Percentiles rank a stretch among this genome's conserved stretches.
Evolutionary conservation across 1,140 invertebrate genomes (phyloP).

Genomic region (Drosophila parabipectinata): DNA sequence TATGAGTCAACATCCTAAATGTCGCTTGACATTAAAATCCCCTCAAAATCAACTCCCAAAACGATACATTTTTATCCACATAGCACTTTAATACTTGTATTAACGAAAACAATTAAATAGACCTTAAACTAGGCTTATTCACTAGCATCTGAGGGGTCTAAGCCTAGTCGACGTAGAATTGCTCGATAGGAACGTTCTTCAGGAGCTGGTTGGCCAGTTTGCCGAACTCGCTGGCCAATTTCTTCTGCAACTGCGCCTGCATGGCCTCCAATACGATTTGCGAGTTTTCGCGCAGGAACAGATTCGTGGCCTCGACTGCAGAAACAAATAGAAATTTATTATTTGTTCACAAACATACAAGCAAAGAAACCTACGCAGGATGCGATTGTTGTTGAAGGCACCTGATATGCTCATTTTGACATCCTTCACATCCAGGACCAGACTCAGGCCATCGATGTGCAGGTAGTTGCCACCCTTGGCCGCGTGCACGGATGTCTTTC

Average conservation of each 20-base stretch:
- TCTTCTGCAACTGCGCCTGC: conserved; percentile 88
- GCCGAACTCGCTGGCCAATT: conserved; percentile 87
- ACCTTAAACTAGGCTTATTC: conserved; percentile 24
- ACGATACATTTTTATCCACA: conserved; percentile 20
- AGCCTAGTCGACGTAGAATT: conserved; percentile 85
- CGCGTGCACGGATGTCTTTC: conserved; percentile 85
- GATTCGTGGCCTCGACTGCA: conserved; percentile 89
- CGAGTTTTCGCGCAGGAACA: conserved; percentile 89
- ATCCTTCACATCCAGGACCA: conserved; percentile 87
- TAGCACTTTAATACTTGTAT: conserved; percentile 69
- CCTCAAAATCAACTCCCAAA: not conserved
- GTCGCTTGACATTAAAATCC: too few species aligned
- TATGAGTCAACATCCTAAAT: too few species aligned
- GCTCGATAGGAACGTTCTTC: conserved; percentile 87
- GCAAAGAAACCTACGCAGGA: conserved; percentile 86
- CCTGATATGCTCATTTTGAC: conserved; percentile 88
- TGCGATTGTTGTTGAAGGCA: conserved; percentile 89
- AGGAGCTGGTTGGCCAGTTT: conserved; percentile 88
- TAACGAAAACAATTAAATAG: conserved; percentile 65
- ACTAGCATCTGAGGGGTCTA: not conserved
- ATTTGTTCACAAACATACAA: not conserved
- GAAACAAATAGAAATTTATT: conserved; percentile 5
- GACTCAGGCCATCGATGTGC: conserved; percentile 87
- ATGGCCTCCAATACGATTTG: conserved; percentile 89
- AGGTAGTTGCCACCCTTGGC: conserved; percentile 86